A percentile compares a stretch with the other conserved stretches of the same genome.
phyloP scores from a whole-genome alignment of 2,113 vertebrate species.

The Paedocypris sp. region DNA sequence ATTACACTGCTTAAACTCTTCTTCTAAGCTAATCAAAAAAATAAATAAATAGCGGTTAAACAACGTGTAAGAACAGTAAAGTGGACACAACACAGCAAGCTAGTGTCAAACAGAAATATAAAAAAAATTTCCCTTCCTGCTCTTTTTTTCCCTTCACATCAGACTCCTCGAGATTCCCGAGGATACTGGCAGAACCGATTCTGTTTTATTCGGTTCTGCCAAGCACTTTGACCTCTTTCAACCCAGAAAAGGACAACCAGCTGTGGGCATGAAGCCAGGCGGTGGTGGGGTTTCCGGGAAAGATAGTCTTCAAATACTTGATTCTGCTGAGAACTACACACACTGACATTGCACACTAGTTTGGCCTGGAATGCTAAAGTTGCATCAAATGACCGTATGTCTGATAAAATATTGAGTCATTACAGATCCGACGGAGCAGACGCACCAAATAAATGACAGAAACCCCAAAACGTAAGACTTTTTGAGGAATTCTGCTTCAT shows the following conservation, averaged over 20 bases:
- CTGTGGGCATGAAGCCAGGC: constrained; percentile 34
- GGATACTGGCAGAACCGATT: constrained; percentile 18
- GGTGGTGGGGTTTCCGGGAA: constrained; percentile 35
- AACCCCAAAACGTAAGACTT: too few species aligned
- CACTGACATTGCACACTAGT: constrained; percentile 48
- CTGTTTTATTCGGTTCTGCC: constrained; percentile 20
- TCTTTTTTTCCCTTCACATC: too few species aligned
- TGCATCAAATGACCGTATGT: constrained; percentile 56
- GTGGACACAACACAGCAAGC: too few species aligned
- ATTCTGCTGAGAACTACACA: constrained; percentile 35
- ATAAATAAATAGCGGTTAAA: too few species aligned
- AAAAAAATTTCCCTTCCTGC: too few species aligned
- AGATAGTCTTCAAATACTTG: constrained; percentile 24
- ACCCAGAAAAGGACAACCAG: constrained; percentile 11
- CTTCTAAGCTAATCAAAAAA: too few species aligned
- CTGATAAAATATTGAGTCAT: constrained; percentile 46
- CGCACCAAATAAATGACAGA: constrained; percentile 17
- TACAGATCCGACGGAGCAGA: constrained; percentile 32
- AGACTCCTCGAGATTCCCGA: too few species aligned
- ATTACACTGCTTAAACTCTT: too few species aligned
- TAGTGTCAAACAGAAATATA: too few species aligned
- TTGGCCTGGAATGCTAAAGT: constrained; percentile 40
- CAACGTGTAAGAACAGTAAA: too few species aligned
- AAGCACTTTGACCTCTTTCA: constrained; percentile 34
- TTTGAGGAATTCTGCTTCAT: constrained; percentile 48